Evolutionary conservation across 1,140 invertebrate genomes (phyloP).

Genomic region (Sogatella furcifera): DNA sequence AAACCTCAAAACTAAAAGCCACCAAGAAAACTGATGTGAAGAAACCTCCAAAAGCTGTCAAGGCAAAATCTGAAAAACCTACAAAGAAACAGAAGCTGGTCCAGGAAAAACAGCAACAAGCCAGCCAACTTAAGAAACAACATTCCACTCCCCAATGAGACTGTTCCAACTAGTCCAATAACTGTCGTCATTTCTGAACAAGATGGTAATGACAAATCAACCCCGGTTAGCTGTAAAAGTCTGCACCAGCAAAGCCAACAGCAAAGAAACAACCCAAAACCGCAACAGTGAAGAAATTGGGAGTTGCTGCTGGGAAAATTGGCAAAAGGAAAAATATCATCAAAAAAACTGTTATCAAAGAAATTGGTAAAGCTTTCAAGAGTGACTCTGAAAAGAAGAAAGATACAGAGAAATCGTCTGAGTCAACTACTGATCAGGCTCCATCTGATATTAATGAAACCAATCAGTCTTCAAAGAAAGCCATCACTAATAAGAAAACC

Average conservation of each 20-base stretch:
- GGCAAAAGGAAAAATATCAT: neutral
- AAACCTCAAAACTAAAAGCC: neutral
- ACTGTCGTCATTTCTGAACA: constrained; percentile 1
- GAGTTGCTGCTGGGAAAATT: constrained; percentile 7
- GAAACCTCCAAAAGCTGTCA: constrained; percentile 1
- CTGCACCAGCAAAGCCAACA: neutral
- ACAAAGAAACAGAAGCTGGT: constrained; percentile 10
- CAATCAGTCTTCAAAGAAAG: neutral
- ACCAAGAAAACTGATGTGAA: constrained; percentile 3
- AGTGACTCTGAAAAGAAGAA: neutral
- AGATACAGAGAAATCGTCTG: neutral
- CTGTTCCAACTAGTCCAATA: constrained; percentile 2
- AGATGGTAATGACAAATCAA: constrained; percentile 1
- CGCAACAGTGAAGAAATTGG: neutral
- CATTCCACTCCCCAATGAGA: neutral
- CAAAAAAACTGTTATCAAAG: neutral
- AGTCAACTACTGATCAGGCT: neutral
- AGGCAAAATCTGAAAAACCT: neutral
- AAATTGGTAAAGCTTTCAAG: neutral
- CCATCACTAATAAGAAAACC: neutral
- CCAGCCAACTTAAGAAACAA: neutral
- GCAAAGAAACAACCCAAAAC: neutral
- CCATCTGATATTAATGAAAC: neutral
- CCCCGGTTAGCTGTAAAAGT: neutral
- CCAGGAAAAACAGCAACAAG: neutral